phyloP scores from a whole-genome alignment of 2,888 invertebrate genomes.

The Volucella zonaria region DNA sequence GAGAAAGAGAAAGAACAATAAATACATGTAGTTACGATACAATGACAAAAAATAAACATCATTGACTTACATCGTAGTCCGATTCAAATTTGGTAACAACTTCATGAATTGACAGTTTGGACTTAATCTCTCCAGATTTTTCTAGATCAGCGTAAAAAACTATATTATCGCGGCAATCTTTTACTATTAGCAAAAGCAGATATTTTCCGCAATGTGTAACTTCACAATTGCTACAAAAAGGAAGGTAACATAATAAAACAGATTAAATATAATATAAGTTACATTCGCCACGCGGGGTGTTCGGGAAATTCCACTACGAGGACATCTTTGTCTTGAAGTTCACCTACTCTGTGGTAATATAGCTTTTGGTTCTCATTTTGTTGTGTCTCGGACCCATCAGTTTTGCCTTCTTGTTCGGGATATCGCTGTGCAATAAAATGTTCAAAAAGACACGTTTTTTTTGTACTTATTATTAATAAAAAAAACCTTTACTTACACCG shows the following conservation, averaged over 20 bases:
- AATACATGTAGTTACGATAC: too few species aligned
- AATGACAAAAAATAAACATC: not conserved
- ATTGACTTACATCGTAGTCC: slow-evolving; percentile 91
- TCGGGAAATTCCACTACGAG: slow-evolving; percentile 94
- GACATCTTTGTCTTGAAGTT: slow-evolving; percentile 92
- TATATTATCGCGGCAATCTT: slow-evolving; percentile 96
- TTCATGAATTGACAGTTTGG: slow-evolving; percentile 88
- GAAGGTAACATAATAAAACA: not conserved
- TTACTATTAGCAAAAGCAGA: slow-evolving; percentile 91
- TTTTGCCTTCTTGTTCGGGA: slow-evolving; percentile 90
- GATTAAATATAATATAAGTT: slow-evolving; percentile 30
- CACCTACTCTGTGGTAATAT: slow-evolving; percentile 94
- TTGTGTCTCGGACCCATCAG: slow-evolving; percentile 95
- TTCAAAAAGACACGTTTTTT: not conserved
- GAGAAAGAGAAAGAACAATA: too few species aligned
- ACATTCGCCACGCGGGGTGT: slow-evolving; percentile 96
- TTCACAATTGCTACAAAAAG: slow-evolving; percentile 87
- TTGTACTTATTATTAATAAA: not conserved
- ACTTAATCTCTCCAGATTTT: slow-evolving; percentile 85
- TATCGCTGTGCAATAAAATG: slow-evolving; percentile 85
- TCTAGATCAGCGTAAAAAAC: slow-evolving; percentile 92
- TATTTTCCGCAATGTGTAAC: slow-evolving; percentile 96
- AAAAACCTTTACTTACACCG: slow-evolving; percentile 85
- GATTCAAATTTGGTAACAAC: slow-evolving; percentile 95
- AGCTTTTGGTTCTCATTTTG: slow-evolving; percentile 95